Percentiles rank a stretch among this genome's conserved stretches.
These are phyloP conservation scores for Drosophila malerkotliana DNA, from an alignment of 1,140 invertebrate genomes.

Conservation along the genomic window DNA sequence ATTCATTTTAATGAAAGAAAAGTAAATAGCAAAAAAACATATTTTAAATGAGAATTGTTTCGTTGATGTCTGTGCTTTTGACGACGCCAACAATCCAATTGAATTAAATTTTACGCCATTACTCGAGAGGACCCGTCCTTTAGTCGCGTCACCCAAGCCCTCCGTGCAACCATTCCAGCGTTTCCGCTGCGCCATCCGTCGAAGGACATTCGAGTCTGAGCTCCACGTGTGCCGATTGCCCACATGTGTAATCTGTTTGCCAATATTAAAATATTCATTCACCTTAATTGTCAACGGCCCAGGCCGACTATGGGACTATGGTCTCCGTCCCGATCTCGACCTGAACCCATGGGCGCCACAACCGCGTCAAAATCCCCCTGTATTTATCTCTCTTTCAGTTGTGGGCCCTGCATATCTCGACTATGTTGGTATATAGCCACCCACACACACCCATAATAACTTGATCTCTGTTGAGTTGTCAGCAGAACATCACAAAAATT, in stretches of 20 bases:
- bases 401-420: constrained; percentile 9
- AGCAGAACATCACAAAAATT: constrained; percentile 80
- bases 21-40: constrained; percentile 30
- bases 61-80: constrained; percentile 47
- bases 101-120: constrained; percentile 81
- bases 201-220: constrained; percentile 42
- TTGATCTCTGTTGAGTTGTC: constrained; percentile 82
- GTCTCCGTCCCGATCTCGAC: constrained; percentile 25
- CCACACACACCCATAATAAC: constrained; percentile 66
- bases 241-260: constrained; percentile 81
- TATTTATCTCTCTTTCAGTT: constrained; percentile 26
- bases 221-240: constrained; percentile 52
- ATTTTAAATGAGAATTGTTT: constrained; percentile 11
- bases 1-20: constrained; percentile 1
- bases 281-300: constrained; percentile 80
- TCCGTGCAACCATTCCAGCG: constrained; percentile 4
- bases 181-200: constrained; percentile 25
- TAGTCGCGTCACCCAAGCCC: background rate
- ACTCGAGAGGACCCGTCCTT: constrained; percentile 34
- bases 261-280: constrained; percentile 82
- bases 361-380: constrained; percentile 68
- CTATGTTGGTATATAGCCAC: background rate
- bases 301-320: constrained; percentile 6
- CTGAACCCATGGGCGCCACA: constrained; percentile 40
- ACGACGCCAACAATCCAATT: constrained; percentile 76